These are phyloP conservation scores for Acleris emargana DNA, from an alignment of 2,888 invertebrate genomes.

Conservation along the genomic window DNA sequence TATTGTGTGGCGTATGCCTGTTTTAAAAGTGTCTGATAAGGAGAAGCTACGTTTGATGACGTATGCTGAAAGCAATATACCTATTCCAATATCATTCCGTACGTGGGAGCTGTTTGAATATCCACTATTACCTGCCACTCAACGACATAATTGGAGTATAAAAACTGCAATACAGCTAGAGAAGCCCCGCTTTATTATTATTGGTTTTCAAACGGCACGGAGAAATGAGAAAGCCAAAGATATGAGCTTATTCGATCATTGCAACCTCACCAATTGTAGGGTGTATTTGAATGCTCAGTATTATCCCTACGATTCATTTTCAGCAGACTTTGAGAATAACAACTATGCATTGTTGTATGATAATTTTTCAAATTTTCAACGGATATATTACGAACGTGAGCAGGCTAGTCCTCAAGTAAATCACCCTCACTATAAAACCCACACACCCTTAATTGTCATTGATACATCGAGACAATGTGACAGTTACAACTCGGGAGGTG, in stretches of 20 bases:
- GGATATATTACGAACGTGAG: constrained; percentile 13
- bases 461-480: constrained; percentile 30
- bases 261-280: constrained; percentile 11
- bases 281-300: constrained; percentile 18
- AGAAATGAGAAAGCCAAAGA: constrained; percentile 23
- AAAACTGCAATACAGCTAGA: constrained; percentile 24
- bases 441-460: constrained; percentile 21
- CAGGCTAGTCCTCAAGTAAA: constrained; percentile 12
- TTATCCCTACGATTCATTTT: constrained; percentile 24
- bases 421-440: constrained; percentile 11
- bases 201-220: constrained; percentile 27
- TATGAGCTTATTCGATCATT: constrained; percentile 34
- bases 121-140: constrained; percentile 3
- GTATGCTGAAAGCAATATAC: constrained; percentile 1
- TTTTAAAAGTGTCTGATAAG: constrained; percentile 24
- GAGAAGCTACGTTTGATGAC: constrained; percentile 22
- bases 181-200: constrained; percentile 33
- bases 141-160: constrained; percentile 18
- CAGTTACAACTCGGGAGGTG: constrained; percentile 22
- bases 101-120: constrained; percentile 27
- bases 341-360: constrained; percentile 18
- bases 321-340: constrained; percentile 8
- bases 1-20: constrained; percentile 21
- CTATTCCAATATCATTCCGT: constrained; percentile 16
- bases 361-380: constrained; percentile 26